These are phyloP conservation scores for Ceratosolen solmsi DNA, from an alignment of 1,140 invertebrate genomes.

Conservation along the genomic window DNA sequence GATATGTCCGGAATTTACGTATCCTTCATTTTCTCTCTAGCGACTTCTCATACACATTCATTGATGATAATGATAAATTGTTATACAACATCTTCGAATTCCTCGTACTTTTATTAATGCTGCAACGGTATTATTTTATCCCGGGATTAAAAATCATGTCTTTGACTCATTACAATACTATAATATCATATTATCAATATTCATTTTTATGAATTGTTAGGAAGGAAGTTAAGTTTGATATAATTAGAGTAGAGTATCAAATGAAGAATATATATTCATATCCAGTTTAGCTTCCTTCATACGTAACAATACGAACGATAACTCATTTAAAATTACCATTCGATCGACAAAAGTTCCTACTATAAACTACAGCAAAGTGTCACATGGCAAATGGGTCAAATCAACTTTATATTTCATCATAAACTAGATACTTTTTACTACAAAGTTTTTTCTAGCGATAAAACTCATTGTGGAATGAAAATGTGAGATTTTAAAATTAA, in stretches of 20 bases:
- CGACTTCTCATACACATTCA: background rate
- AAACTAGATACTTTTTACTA: too few relatives aligned
- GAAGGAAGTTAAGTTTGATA: too few relatives aligned
- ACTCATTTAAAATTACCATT: background rate
- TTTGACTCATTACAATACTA: too few relatives aligned
- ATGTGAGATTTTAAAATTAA: too few relatives aligned
- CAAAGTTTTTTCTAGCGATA: too few relatives aligned
- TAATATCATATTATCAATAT: too few relatives aligned
- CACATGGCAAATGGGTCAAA: too few relatives aligned
- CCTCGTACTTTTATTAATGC: background rate
- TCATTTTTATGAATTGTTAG: too few relatives aligned
- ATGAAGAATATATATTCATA: background rate
- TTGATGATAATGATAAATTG: constrained; percentile 17
- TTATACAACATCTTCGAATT: background rate
- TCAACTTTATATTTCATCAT: too few relatives aligned
- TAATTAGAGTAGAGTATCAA: background rate
- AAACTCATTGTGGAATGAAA: too few relatives aligned
- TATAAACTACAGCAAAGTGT: background rate
- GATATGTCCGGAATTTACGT: background rate
- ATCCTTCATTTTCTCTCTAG: background rate
- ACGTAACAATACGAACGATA: background rate
- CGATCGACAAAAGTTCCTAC: background rate
- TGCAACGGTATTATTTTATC: too few relatives aligned
- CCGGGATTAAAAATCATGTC: too few relatives aligned
- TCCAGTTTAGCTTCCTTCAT: background rate